Percentiles rank a stretch among this genome's conserved stretches.
Evolutionary conservation across 2,797 vertebrate genomes (phyloP).

Genomic region (Bufotes viridis): DNA sequence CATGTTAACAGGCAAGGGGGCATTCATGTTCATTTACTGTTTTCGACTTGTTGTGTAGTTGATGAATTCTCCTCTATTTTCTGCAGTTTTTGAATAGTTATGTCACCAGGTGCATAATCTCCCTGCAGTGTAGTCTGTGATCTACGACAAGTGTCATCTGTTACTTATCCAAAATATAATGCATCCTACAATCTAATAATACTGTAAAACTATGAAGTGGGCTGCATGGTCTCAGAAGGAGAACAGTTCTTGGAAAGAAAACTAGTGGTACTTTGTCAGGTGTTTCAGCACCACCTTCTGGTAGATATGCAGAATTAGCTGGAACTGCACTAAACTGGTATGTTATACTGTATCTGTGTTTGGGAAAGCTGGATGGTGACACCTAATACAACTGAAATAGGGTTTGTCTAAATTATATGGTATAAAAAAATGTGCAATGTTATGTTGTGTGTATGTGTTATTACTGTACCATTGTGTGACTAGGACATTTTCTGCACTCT

Average conservation of each 20-base stretch:
- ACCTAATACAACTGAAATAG: no score
- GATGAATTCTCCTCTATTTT: neutral
- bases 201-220: neutral
- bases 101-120: neutral
- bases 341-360: neutral
- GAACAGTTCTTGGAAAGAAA: neutral
- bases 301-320: neutral
- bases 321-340: neutral
- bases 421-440: no score
- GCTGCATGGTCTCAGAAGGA: neutral
- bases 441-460: no score
- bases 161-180: slow-evolving; percentile 7
- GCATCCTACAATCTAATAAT: slow-evolving; percentile 13
- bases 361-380: neutral
- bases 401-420: no score
- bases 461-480: no score
- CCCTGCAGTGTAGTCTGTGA: slow-evolving; percentile 4
- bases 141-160: neutral
- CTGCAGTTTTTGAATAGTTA: neutral
- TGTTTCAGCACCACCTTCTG: slow-evolving; percentile 4
- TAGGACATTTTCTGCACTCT: no score
- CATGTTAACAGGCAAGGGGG: no score
- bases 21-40: no score
- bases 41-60: no score
- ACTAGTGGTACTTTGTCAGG: neutral